A percentile compares a stretch with the other conserved stretches of the same genome.
phyloP scores from a whole-genome alignment of 2,113 vertebrate genomes.

The Melanerpes aurifrons region DNA sequence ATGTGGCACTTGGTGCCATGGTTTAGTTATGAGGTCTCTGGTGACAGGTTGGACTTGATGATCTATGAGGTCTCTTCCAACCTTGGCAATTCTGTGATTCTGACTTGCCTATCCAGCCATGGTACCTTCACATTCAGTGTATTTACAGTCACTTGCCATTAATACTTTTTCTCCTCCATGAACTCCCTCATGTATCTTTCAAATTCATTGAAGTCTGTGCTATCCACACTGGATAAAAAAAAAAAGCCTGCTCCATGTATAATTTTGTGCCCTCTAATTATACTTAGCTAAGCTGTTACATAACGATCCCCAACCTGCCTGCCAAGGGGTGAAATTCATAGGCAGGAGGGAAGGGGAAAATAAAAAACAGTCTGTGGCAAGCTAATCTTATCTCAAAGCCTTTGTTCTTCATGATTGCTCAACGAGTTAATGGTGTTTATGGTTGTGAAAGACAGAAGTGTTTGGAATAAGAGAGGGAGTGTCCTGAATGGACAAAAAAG shows the following conservation, averaged over 20 bases:
- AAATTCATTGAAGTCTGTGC: background rate
- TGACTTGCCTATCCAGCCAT: too few species aligned
- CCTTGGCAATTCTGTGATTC: too few species aligned
- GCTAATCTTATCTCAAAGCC: conserved; percentile 44
- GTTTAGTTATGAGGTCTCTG: too few species aligned
- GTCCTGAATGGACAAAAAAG: too few species aligned
- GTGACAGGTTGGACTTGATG: too few species aligned
- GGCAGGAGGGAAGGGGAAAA: background rate
- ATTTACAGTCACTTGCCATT: background rate
- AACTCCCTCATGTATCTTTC: background rate
- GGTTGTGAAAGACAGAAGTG: background rate
- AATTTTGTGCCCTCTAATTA: conserved; percentile 27
- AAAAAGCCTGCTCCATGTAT: background rate
- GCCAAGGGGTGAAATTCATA: background rate
- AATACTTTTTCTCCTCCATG: background rate
- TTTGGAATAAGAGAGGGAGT: background rate
- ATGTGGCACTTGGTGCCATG: too few species aligned
- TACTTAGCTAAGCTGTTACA: background rate
- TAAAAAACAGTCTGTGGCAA: background rate
- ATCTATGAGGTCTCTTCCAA: too few species aligned
- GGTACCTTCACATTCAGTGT: too few species aligned
- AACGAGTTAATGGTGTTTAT: background rate
- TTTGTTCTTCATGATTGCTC: conserved; percentile 6
- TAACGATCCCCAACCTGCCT: background rate
- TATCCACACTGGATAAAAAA: background rate